phyloP scores from a whole-genome alignment of 1,140 invertebrate species.

The Zaprionus lachaisei region DNA sequence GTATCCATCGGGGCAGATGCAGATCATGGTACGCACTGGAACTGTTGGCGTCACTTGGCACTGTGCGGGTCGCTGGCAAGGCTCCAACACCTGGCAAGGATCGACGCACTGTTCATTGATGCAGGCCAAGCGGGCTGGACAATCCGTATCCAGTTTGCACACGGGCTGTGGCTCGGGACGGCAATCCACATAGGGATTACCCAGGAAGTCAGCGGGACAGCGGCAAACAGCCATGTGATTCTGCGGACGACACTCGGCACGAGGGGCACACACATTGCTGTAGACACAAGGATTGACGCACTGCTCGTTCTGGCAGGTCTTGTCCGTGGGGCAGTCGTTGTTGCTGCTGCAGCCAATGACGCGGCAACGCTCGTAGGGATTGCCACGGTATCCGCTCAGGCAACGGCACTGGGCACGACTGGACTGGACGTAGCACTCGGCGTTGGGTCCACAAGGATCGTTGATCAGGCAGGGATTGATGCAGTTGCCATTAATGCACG shows the following conservation, averaged over 20 bases:
- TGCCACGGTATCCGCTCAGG: constrained; percentile 91
- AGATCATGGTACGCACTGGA: constrained; percentile 94
- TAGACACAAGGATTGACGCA: constrained; percentile 94
- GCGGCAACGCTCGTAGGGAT: constrained; percentile 90
- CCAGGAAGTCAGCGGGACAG: constrained; percentile 89
- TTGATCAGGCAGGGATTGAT: constrained; percentile 92
- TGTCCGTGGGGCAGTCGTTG: constrained; percentile 93
- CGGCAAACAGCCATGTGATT: constrained; percentile 93
- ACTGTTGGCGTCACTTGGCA: constrained; percentile 92
- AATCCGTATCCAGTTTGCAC: constrained; percentile 92
- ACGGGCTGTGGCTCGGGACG: constrained; percentile 89
- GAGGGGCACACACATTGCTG: constrained; percentile 89
- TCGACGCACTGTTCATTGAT: constrained; percentile 92
- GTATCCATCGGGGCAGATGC: constrained; percentile 94
- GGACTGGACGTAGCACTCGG: constrained; percentile 91
- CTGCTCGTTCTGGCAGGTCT: constrained; percentile 92
- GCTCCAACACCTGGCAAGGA: constrained; percentile 91
- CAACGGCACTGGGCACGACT: constrained; percentile 93
- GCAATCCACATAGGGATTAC: constrained; percentile 93
- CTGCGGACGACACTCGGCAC: constrained; percentile 91
- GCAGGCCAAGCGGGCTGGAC: constrained; percentile 91
- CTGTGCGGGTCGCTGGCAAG: constrained; percentile 91
- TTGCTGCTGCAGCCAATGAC: constrained; percentile 94
- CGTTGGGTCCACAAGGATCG: constrained; percentile 92
- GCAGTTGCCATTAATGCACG: constrained; percentile 93